These are phyloP conservation scores for Idaea straminata DNA, from an alignment of 2,888 invertebrate species.

Conservation along the genomic window DNA sequence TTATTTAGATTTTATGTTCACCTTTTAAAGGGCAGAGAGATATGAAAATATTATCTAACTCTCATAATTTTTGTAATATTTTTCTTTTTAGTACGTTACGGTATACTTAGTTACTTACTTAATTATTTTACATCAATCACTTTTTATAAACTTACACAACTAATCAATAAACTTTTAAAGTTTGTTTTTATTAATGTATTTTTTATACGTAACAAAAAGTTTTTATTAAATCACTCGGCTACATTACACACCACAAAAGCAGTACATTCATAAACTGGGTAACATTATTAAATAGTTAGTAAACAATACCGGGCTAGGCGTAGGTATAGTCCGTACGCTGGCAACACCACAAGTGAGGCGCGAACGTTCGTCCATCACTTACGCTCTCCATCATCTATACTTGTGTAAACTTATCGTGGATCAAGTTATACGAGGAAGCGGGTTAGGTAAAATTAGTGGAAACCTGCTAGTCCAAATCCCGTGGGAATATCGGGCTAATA, in stretches of 20 bases:
- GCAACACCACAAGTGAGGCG: not conserved
- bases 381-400: not conserved
- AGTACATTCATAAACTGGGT: not conserved
- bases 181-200: no score
- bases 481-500: no score
- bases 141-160: no score
- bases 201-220: no score
- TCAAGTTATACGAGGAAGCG: not conserved
- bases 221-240: not conserved
- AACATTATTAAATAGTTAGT: not conserved
- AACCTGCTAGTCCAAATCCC: no score
- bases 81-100: no score
- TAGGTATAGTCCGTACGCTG: not conserved
- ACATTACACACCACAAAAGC: not conserved
- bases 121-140: no score
- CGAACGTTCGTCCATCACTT: not conserved
- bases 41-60: not conserved
- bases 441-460: no score
- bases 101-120: no score
- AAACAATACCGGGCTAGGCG: not conserved
- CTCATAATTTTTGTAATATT: no score
- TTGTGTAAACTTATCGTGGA: not conserved
- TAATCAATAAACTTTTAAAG: no score
- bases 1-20: not conserved
- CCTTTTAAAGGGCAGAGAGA: not conserved